Evolutionary conservation across 2,797 vertebrate species (phyloP), one percentile per base, ranked within the genome.

Genomic region (Acipenser ruthenus): DNA sequence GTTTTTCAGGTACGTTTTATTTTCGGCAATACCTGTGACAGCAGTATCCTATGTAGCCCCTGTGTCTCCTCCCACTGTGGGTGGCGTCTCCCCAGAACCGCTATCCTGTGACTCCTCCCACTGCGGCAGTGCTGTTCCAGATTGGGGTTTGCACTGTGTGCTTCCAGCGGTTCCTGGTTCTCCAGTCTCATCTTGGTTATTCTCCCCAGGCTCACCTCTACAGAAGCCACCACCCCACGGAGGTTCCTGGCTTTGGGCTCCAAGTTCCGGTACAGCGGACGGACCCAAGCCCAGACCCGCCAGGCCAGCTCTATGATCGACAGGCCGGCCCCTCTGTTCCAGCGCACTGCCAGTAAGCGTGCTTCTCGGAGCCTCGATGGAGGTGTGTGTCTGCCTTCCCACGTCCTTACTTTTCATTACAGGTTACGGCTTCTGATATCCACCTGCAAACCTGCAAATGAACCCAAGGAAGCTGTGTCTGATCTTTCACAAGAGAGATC

Each of bases 231-330:
- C 74, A 95, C 97, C 0, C 96, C 96, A 47, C 90, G 92, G 80
- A 90, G 92, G 79, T 96, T 99, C 80, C 81, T 98, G 74, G 93
- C 92, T 0, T 78, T 99, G 82, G 96, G 96, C 72, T 99, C 96
- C n/a, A 98, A 98, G 85, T 99, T 99, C 72, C 94, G 95, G 64
- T 98, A 98, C 83, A 98, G 96, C 0, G 96, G 96, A 1, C 88
- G 96, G 12, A 99, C 96, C 5, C 96, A 99, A 83, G 93, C 93
- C 0, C 95, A 99, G 84, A 97, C 93, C 1, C 87, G 93, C 49
- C 95, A 99, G 82, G 96, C 96, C 0, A 98, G 96, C 56, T 94
- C 95, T 18, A 83, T 98, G 73, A 99, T 99, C 3, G 94, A 96
- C 82, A 84, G 96, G 1, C 96, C 96, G 0, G 96, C 96, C 0